Evolutionary conservation across 2,888 invertebrate species (phyloP).

Genomic region (Harmothoe impar): DNA sequence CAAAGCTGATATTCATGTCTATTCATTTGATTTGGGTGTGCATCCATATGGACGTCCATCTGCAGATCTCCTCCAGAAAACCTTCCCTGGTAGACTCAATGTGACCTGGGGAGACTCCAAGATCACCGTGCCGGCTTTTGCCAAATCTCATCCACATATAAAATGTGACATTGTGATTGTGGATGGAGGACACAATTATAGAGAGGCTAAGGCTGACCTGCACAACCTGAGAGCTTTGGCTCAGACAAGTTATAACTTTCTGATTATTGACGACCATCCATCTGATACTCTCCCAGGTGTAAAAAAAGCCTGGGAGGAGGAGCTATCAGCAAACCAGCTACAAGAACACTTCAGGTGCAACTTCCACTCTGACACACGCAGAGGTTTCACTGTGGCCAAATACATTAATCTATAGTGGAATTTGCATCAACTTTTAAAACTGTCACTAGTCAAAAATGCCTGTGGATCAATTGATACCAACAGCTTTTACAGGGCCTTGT

Average conservation of each 20-base stretch:
- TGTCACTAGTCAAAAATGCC: too few relatives aligned
- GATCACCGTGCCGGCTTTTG: slow-evolving; percentile 63
- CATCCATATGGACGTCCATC: slow-evolving; percentile 65
- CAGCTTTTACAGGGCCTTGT: too few relatives aligned
- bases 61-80: slow-evolving; percentile 62
- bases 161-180: slow-evolving; percentile 68
- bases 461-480: too few relatives aligned
- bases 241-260: not conserved
- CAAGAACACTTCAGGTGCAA: not conserved
- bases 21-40: slow-evolving; percentile 68
- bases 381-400: not conserved
- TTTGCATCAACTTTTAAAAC: too few relatives aligned
- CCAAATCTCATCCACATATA: not conserved
- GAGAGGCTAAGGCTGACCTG: slow-evolving; percentile 65
- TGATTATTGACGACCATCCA: slow-evolving; percentile 46
- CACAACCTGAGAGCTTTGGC: slow-evolving; percentile 39
- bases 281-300: not conserved
- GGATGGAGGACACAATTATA: slow-evolving; percentile 69
- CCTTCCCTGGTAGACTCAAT: slow-evolving; percentile 65
- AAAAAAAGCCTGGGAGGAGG: slow-evolving; percentile 37
- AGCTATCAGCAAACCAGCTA: not conserved
- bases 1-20: slow-evolving; percentile 10
- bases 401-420: not conserved
- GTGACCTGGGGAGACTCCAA: slow-evolving; percentile 68
- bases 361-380: not conserved